These are phyloP conservation scores for Dilophus febrilis DNA, from an alignment of 2,888 invertebrate genomes.

Conservation along the genomic window DNA sequence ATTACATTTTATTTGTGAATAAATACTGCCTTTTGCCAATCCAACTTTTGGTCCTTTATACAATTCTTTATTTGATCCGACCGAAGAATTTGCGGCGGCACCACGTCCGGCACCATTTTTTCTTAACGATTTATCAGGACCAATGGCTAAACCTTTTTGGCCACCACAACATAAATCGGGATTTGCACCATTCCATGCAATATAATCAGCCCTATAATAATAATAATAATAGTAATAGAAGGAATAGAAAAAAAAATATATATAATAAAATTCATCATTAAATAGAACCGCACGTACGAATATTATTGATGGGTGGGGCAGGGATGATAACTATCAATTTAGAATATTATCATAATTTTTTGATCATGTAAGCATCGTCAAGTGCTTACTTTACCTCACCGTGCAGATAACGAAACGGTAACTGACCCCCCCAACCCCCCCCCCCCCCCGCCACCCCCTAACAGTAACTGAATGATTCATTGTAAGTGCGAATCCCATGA, in stretches of 20 bases:
- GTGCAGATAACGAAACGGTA: too few species aligned
- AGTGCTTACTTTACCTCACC: too few species aligned
- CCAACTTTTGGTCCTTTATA: constrained; percentile 56
- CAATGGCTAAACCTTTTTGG: constrained; percentile 32
- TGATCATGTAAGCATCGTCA: too few species aligned
- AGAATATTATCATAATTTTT: too few species aligned
- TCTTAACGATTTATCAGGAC: constrained; percentile 35
- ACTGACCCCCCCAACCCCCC: too few species aligned
- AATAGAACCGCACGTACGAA: neutral
- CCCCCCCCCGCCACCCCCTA: too few species aligned
- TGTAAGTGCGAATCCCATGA: too few species aligned
- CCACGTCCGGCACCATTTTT: constrained; percentile 29
- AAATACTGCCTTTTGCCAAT: constrained; percentile 63
- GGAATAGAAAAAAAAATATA: neutral
- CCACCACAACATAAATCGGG: constrained; percentile 38
- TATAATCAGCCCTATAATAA: constrained; percentile 51
- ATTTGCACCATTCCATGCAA: constrained; percentile 71
- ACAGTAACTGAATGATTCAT: too few species aligned
- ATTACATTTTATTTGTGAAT: constrained; percentile 40
- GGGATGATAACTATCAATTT: too few species aligned
- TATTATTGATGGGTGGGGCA: too few species aligned
- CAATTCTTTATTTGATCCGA: constrained; percentile 48
- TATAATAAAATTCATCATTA: neutral
- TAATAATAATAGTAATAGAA: neutral
- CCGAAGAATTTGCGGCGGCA: constrained; percentile 37